phyloP scores from a whole-genome alignment of 92 coral and sea anemone genomes.

The Siderastrea siderea region DNA sequence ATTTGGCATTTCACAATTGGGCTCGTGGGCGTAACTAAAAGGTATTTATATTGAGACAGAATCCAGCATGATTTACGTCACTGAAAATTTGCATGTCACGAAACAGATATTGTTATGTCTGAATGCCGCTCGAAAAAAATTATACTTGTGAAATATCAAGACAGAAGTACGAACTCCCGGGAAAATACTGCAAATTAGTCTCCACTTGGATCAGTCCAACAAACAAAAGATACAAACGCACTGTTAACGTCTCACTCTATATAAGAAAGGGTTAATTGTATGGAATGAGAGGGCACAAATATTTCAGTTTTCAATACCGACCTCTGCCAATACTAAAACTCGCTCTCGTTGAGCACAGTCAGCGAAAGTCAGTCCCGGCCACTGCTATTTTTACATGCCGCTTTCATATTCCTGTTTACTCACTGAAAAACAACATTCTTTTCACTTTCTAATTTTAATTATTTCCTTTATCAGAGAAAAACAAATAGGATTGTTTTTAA shows the following conservation, averaged over 20 bases:
- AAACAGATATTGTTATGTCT: neutral
- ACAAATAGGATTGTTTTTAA: too few relatives aligned
- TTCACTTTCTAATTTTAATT: neutral
- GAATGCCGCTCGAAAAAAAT: neutral
- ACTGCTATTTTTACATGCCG: neutral
- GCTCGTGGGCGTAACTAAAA: constrained; percentile 8
- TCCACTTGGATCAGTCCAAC: too few relatives aligned
- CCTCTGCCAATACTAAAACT: neutral
- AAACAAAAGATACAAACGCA: too few relatives aligned
- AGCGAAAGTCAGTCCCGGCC: neutral
- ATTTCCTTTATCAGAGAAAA: neutral
- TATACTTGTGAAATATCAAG: neutral
- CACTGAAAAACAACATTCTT: neutral
- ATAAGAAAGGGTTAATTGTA: neutral
- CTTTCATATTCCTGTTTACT: constrained; percentile 2
- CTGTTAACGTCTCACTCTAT: too few relatives aligned
- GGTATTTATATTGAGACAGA: neutral
- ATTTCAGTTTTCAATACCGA: neutral
- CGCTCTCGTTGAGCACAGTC: neutral
- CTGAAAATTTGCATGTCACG: neutral
- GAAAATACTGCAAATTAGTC: too few relatives aligned
- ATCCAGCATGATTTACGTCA: constrained; percentile 1
- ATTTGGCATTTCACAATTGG: constrained; percentile 5
- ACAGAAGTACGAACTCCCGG: too few relatives aligned
- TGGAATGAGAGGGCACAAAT: neutral